These are phyloP conservation scores for Diloba caeruleocephala DNA, from an alignment of 2,888 invertebrate genomes.

Conservation along the genomic window DNA sequence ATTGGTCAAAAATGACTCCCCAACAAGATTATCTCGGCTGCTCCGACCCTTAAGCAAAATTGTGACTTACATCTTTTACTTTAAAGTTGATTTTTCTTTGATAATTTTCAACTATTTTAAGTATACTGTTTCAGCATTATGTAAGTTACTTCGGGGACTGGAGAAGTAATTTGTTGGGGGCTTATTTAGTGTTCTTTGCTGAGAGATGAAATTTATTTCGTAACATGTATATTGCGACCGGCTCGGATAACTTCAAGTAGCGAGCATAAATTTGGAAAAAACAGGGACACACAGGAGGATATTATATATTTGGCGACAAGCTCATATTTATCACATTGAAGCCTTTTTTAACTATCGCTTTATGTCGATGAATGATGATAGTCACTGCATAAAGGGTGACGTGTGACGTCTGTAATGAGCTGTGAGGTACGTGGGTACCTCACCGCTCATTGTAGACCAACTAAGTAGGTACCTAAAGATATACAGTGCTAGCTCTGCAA, in stretches of 20 bases:
- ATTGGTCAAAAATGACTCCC: constrained; percentile 82
- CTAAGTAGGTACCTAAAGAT: too few relatives aligned
- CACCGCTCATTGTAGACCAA: too few relatives aligned
- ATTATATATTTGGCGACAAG: constrained; percentile 11
- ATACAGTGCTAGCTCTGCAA: too few relatives aligned
- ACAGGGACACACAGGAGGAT: constrained; percentile 15
- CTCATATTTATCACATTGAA: too few relatives aligned
- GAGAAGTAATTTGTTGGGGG: constrained; percentile 59
- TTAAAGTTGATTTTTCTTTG: constrained; percentile 65
- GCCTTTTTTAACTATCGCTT: too few relatives aligned
- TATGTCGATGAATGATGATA: too few relatives aligned
- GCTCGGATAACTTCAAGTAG: constrained; percentile 40
- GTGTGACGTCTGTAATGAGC: too few relatives aligned
- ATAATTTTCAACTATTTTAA: constrained; percentile 57
- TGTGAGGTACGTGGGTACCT: too few relatives aligned
- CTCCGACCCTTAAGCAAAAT: constrained; percentile 46
- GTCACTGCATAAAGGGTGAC: too few relatives aligned
- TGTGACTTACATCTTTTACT: constrained; percentile 49
- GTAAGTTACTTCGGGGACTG: constrained; percentile 62
- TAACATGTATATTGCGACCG: constrained; percentile 45
- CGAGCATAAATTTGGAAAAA: constrained; percentile 29
- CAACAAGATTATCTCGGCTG: constrained; percentile 76
- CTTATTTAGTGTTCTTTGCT: constrained; percentile 57
- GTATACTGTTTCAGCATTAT: constrained; percentile 68
- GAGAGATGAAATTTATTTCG: constrained; percentile 52